Evolutionary conservation across 2,113 vertebrate species (phyloP), one percentile per base, ranked within the genome.

Genomic region (Sturnira hondurensis): DNA sequence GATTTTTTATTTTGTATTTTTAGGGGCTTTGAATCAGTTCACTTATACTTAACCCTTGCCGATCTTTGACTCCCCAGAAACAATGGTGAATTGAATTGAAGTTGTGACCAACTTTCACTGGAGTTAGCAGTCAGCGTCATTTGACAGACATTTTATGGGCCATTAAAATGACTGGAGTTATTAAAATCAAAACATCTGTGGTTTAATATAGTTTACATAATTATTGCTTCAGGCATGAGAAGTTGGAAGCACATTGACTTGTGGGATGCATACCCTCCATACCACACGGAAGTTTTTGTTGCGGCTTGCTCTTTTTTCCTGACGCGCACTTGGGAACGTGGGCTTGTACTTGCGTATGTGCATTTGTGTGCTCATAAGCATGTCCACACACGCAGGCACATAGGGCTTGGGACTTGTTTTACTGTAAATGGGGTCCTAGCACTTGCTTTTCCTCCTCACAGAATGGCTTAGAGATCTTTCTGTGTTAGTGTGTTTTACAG

Each of bases 191-290:
- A 50, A 68, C 33, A 6, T 56, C 36, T 67, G 8, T 73, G 63
- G 67, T 76, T 93, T 92, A 65, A 24, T 96, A 15, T 70, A 61
- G 67, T 94, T 92, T 86, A 45, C 14, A 28, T 86, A 90, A 85
- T 94, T 67, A 45, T 9, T 73, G 52, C 22, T 80, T 52, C 1
- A 33, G 31, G 9, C 73, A 43, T 81, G 65, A 68, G 61, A n/a
- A 74, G 70, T 76, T 93, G 36, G 54, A 94, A 76, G 45, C 67
- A 8, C 3, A 0, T 82, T 93, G 45, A 24, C 41, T 77, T 58
- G 6, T n/a, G 38, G 28, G 36, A 38, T n/a, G 31, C 24, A 52
- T 13, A 33, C 13, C 22, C 45, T 89, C 14, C 31, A 4, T 76
- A 20, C 43, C 52, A 68, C 65, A 54, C 3, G 26, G 52, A 41